A percentile compares a stretch with the other conserved stretches of the same genome.
These are phyloP conservation scores for Tetragonisca angustula DNA, from an alignment of 2,888 invertebrate species.

Conservation along the genomic window DNA sequence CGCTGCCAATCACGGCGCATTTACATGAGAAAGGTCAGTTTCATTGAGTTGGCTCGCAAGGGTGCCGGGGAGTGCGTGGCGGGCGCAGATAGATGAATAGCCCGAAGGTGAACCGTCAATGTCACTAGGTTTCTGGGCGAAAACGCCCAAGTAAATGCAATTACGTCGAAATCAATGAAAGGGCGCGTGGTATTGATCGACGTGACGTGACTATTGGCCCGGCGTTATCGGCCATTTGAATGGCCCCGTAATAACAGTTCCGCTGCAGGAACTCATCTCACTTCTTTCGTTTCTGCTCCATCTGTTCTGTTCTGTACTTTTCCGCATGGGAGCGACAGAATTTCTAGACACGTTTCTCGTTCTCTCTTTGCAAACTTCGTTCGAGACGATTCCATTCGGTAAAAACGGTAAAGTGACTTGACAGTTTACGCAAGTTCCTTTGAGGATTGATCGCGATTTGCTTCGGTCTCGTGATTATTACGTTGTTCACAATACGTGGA, in stretches of 20 bases:
- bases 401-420: background rate
- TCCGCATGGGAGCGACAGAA: background rate
- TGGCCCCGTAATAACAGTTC: slow-evolving; percentile 40
- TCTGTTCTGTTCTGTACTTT: background rate
- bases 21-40: slow-evolving; percentile 72
- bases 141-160: slow-evolving; percentile 75
- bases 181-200: slow-evolving; percentile 70
- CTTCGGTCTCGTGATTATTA: no score
- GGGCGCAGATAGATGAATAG: slow-evolving; percentile 53
- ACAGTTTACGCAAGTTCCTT: background rate
- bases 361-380: background rate
- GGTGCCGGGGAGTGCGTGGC: slow-evolving; percentile 45
- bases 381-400: no score
- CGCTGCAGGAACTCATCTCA: background rate
- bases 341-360: background rate
- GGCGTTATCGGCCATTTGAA: slow-evolving; percentile 47
- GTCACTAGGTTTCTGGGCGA: slow-evolving; percentile 80
- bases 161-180: slow-evolving; percentile 76
- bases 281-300: background rate
- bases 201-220: slow-evolving; percentile 52
- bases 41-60: slow-evolving; percentile 55
- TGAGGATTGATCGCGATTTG: background rate
- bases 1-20: slow-evolving; percentile 50
- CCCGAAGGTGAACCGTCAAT: slow-evolving; percentile 73
- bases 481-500: no score